Base-by-base conservation (phyloP, 2,113 vertebrate genomes). In the Formicarius rufipectus region DNA sequence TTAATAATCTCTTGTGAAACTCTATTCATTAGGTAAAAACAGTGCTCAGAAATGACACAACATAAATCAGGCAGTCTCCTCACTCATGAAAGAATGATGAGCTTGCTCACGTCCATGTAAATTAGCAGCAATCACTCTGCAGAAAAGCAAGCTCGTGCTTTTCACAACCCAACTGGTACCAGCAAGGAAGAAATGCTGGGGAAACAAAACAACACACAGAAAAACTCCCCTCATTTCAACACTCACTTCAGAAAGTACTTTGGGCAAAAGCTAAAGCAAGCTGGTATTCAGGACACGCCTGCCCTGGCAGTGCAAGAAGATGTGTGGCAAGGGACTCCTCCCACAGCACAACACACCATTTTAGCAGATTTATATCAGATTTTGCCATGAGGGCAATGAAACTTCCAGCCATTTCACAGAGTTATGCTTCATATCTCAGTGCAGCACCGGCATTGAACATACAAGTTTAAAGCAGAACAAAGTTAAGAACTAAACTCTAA, bases 11-110 rank as follows among this genome's bases (percentile, higher is more conserved):
- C 52, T 76, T 89, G 67, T 91, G 89, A 94, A 90, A 91, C 83
- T 89, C 93, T 92, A 94, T 87, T 97, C 87, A 94, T 94, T 94
- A 95, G 72, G 71, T 83, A 96, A 97, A 93, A 96, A 56, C 91
- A 89, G 85, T n/a, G 47, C 64, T 50, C 19, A 39, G 88, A 90
- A 69, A 81, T 85, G 82, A 83, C 73, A 83, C 71, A 44, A 71
- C 68, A 93, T 88, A 88, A 91, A 95, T 90, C 93, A 97, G 55
- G 53, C 82, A 76, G 68, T 33, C 85, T 90, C 79, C 68, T 67
- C 77, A 27, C 82, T 85, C 93, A 55, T 66, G 90, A 87, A 89
- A 91, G 92, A 94, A 74, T 67, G 39, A 94, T 76, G 78, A 93
- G 58, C 75, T 81, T 8, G 12, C 84, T 89, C 5, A 7, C 10